These are phyloP conservation scores for Lysiphlebus fabarum DNA, from an alignment of 1,140 invertebrate species.

Conservation along the genomic window DNA sequence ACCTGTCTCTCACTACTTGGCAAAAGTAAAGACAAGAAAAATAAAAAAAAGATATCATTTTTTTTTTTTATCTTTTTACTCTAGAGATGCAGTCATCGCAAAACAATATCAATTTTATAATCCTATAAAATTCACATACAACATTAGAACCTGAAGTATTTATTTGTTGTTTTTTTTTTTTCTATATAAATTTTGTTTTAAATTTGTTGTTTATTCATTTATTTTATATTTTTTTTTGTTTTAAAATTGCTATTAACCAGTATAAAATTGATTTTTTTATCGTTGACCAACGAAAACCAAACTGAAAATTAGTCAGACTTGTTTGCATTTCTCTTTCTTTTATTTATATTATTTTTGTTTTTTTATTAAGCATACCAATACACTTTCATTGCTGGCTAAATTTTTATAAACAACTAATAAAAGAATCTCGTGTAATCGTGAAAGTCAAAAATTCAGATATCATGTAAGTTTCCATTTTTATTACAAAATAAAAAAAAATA, in stretches of 20 bases:
- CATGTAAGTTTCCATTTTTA: not conserved
- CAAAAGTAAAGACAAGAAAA: not conserved
- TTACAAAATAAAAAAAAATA: too few species aligned
- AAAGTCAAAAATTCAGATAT: too few species aligned
- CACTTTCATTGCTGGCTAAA: conserved; percentile 9
- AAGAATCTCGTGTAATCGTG: too few species aligned
- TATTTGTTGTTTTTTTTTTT: too few species aligned
- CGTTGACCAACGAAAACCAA: conserved; percentile 32
- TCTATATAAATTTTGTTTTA: too few species aligned
- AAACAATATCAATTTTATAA: too few species aligned
- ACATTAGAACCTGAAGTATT: not conserved
- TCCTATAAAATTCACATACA: not conserved
- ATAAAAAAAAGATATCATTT: not conserved
- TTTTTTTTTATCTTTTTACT: not conserved
- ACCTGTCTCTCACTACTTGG: too few species aligned
- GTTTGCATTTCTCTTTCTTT: not conserved
- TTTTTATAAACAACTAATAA: too few species aligned
- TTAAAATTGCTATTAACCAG: conserved; percentile 24
- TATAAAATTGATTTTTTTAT: conserved; percentile 52
- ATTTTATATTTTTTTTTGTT: not conserved
- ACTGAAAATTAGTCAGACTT: conserved; percentile 46
- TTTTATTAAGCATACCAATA: conserved; percentile 14
- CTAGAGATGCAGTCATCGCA: too few species aligned
- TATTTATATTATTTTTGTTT: not conserved
- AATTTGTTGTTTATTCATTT: too few species aligned